Evolutionary conservation across 2,888 invertebrate species (phyloP).

Genomic region (Dryocosmus kuriphilus): DNA sequence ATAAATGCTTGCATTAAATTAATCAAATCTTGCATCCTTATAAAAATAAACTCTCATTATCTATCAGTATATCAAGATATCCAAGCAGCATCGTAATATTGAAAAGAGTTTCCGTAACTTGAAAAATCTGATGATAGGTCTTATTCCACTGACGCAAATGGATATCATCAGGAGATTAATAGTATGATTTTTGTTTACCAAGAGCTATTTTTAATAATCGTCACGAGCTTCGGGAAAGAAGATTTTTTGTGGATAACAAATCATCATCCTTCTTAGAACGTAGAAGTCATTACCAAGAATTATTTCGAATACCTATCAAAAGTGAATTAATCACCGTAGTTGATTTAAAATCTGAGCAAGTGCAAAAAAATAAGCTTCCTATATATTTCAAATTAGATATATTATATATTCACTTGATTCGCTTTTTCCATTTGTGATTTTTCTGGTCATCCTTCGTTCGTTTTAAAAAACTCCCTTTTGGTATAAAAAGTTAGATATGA

Average conservation of each 20-base stretch:
- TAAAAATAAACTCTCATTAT: not conserved
- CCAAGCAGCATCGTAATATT: not conserved
- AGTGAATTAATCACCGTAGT: not conserved
- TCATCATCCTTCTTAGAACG: not conserved
- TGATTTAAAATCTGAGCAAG: not conserved
- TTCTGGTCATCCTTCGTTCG: not conserved
- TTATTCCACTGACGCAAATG: constrained; percentile 27
- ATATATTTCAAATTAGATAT: not conserved
- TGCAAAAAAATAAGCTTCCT: no score
- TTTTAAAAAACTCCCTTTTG: not conserved
- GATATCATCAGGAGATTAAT: not conserved
- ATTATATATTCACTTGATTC: not conserved
- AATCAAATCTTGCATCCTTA: not conserved
- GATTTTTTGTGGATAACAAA: not conserved
- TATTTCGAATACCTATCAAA: not conserved
- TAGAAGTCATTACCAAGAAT: not conserved
- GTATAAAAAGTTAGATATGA: not conserved
- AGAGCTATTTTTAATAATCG: constrained; percentile 20
- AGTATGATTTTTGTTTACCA: not conserved
- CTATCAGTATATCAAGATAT: not conserved
- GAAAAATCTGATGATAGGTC: not conserved
- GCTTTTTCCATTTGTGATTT: not conserved
- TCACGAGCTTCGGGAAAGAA: not conserved
- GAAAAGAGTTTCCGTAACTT: not conserved
- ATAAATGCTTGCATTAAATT: not conserved